Conservation (phyloP, 2,797 vertebrate species). For the Chromis chromis region DNA sequence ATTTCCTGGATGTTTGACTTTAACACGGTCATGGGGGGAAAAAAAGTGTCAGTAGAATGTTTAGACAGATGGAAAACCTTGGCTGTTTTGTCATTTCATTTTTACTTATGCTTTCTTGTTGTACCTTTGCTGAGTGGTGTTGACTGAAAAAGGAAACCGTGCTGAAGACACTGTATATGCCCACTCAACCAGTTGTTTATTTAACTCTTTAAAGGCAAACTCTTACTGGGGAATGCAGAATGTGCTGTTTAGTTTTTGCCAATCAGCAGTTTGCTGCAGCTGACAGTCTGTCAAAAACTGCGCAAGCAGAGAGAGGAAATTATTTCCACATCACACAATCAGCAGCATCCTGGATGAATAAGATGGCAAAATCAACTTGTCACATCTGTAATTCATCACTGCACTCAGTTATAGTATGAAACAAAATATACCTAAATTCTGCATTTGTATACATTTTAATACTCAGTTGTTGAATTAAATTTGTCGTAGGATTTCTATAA, state of each 20-base stretch:
- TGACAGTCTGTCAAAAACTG: conserved; percentile 39
- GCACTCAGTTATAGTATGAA: background rate
- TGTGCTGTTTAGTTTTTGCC: conserved; percentile 44
- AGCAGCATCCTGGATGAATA: conserved; percentile 19
- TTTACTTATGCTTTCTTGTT: conserved; percentile 66
- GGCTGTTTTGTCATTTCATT: conserved; percentile 66
- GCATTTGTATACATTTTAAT: conserved; percentile 4
- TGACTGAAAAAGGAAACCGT: conserved; percentile 75
- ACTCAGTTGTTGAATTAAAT: background rate
- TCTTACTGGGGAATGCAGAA: conserved; percentile 44
- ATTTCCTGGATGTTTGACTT: conserved; percentile 35
- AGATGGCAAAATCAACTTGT: conserved; percentile 11
- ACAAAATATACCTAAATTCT: too few relatives aligned
- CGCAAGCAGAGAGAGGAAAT: conserved; percentile 40
- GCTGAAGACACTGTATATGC: conserved; percentile 57
- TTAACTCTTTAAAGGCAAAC: conserved; percentile 57
- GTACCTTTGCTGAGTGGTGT: conserved; percentile 71
- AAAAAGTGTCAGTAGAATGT: conserved; percentile 57
- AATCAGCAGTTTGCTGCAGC: conserved; percentile 31
- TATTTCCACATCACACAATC: conserved; percentile 47
- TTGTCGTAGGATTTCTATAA: background rate
- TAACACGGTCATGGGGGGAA: conserved; percentile 56
- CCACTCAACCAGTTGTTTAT: conserved; percentile 65
- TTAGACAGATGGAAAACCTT: conserved; percentile 53
- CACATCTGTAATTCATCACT: conserved; percentile 27